Percentiles rank a stretch among this genome's conserved stretches.
phyloP scores from a whole-genome alignment of 2,797 vertebrate species.

The Artibeus lituratus region DNA sequence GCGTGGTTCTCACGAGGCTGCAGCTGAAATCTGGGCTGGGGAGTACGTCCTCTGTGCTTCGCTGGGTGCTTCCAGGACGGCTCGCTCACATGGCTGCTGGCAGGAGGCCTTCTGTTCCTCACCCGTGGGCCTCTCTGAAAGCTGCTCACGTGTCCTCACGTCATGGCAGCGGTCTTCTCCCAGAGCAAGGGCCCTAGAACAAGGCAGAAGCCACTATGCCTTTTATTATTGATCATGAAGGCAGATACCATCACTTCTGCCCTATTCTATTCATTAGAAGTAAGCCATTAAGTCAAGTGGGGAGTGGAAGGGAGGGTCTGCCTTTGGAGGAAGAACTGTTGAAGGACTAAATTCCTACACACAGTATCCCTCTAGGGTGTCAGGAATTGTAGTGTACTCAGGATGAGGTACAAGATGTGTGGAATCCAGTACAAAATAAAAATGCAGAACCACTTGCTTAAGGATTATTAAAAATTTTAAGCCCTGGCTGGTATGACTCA shows the following conservation, averaged over 20 bases:
- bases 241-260: background rate
- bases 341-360: background rate
- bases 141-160: background rate
- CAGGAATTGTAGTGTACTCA: background rate
- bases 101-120: background rate
- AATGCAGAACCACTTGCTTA: background rate
- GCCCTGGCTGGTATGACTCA: too few relatives aligned
- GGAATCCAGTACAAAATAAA: background rate
- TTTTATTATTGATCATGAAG: background rate
- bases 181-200: background rate
- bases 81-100: background rate
- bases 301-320: background rate
- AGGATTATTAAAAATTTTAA: background rate
- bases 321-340: background rate
- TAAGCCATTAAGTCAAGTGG: background rate
- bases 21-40: background rate
- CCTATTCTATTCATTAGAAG: background rate
- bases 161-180: background rate
- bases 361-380: background rate
- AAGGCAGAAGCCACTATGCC: background rate
- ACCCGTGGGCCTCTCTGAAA: background rate
- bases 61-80: background rate
- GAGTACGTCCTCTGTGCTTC: background rate
- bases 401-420: background rate
- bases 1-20: background rate